Percentiles rank a stretch among this genome's conserved stretches.
Conservation (phyloP, 2,888 invertebrate species). For the Drosophila hamatofila region DNA sequence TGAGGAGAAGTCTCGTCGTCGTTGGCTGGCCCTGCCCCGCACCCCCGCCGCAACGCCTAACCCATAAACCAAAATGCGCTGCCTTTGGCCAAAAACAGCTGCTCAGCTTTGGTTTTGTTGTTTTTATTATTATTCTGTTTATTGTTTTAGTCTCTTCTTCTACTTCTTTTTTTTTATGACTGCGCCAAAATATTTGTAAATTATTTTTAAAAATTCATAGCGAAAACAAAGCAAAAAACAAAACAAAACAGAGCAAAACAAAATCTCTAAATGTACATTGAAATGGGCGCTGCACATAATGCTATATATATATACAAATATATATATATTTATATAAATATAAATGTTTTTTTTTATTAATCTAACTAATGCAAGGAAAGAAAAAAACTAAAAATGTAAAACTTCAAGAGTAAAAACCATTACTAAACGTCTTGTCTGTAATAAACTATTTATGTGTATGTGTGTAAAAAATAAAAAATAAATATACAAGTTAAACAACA, state of each 20-base stretch:
- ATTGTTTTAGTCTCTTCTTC: slow-evolving; percentile 60
- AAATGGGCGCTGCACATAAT: slow-evolving; percentile 67
- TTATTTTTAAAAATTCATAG: slow-evolving; percentile 62
- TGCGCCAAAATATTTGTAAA: slow-evolving; percentile 78
- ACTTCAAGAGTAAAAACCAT: slow-evolving; percentile 39
- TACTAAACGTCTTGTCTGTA: slow-evolving; percentile 56
- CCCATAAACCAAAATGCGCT: slow-evolving; percentile 40
- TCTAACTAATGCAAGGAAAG: slow-evolving; percentile 36
- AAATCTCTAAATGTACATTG: slow-evolving; percentile 57
- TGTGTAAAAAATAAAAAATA: slow-evolving; percentile 58
- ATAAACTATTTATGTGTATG: slow-evolving; percentile 71
- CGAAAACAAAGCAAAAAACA: slow-evolving; percentile 34
- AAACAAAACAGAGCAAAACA: slow-evolving; percentile 21
- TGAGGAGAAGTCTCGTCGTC: slow-evolving; percentile 52
- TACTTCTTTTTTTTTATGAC: slow-evolving; percentile 56
- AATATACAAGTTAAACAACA: slow-evolving; percentile 16
- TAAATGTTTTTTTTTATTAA: slow-evolving; percentile 49
- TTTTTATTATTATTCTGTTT: slow-evolving; percentile 71
- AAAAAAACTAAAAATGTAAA: slow-evolving; percentile 27
- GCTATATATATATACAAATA: slow-evolving; percentile 42
- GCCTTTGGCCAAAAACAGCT: slow-evolving; percentile 61
- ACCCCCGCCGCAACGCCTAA: slow-evolving; percentile 20
- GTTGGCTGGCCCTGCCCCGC: slow-evolving; percentile 42
- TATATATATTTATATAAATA: slow-evolving; percentile 30
- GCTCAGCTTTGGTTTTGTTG: slow-evolving; percentile 65